Percentiles rank a stretch among this genome's conserved stretches.
Conservation (phyloP, 1,140 invertebrate genomes). For the Prorops nasuta region DNA sequence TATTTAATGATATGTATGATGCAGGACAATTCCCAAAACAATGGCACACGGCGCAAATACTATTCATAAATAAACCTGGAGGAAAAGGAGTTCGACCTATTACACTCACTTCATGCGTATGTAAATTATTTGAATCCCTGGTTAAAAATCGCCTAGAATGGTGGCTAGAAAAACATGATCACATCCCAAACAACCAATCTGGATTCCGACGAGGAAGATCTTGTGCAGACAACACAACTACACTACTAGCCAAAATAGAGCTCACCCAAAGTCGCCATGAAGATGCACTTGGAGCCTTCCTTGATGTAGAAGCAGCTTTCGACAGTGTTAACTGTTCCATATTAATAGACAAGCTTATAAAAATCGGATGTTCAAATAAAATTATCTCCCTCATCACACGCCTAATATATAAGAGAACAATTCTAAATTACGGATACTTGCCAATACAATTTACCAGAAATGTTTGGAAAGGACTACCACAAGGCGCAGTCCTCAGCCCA, state of each 20-base stretch:
- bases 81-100: background rate
- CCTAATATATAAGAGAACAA: background rate
- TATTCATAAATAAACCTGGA: background rate
- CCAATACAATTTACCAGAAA: background rate
- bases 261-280: background rate
- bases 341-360: background rate
- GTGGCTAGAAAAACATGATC: background rate
- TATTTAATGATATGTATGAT: constrained; percentile 3
- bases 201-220: background rate
- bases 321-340: background rate
- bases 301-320: background rate
- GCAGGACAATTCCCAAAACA: background rate
- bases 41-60: no score
- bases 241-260: background rate
- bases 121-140: background rate
- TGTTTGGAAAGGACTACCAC: background rate
- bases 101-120: background rate
- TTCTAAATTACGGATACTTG: background rate
- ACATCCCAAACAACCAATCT: background rate
- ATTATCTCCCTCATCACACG: background rate
- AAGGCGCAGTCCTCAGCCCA: background rate
- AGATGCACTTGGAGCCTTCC: background rate
- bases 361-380: constrained; percentile 5
- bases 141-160: background rate
- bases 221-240: background rate